Evolutionary conservation across 2,797 vertebrate species (phyloP).

Genomic region (Anas acuta): DNA sequence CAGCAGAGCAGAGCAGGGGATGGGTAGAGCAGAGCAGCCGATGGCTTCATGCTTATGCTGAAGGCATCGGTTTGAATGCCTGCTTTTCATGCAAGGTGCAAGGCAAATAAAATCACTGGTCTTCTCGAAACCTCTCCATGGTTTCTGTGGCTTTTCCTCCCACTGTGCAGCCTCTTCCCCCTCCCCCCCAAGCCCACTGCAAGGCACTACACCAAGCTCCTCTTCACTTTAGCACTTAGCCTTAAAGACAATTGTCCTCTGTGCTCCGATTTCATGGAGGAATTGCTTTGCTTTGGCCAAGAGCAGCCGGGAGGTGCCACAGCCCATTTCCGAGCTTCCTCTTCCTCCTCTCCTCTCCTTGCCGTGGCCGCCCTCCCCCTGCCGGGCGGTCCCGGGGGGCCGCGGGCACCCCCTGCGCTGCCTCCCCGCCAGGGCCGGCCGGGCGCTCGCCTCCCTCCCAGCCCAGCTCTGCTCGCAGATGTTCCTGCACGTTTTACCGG

Average conservation of each 20-base stretch:
- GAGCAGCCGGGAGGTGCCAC: background rate
- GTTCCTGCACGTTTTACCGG: slow-evolving; percentile 24
- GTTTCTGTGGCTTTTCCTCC: background rate
- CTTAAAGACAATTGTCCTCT: background rate
- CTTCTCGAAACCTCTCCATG: background rate
- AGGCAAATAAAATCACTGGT: background rate
- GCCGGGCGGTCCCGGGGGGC: background rate
- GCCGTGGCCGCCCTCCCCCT: background rate
- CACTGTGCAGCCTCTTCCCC: background rate
- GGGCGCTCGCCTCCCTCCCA: slow-evolving; percentile 22
- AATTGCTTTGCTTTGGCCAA: background rate
- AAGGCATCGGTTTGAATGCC: background rate
- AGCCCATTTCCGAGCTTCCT: slow-evolving; percentile 17
- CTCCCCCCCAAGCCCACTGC: background rate
- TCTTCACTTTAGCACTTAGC: background rate
- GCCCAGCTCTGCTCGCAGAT: slow-evolving; percentile 41
- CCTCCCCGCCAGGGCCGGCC: background rate
- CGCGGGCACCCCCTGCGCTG: background rate
- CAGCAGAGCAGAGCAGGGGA: background rate
- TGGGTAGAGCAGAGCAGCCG: background rate
- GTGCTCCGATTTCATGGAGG: background rate
- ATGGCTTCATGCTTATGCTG: background rate
- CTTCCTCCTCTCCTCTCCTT: slow-evolving; percentile 4
- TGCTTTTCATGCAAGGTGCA: background rate
- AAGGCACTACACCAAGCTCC: background rate